Conservation (phyloP, 64 coral and sea anemone species). For the Pocillopora damicornis region DNA sequence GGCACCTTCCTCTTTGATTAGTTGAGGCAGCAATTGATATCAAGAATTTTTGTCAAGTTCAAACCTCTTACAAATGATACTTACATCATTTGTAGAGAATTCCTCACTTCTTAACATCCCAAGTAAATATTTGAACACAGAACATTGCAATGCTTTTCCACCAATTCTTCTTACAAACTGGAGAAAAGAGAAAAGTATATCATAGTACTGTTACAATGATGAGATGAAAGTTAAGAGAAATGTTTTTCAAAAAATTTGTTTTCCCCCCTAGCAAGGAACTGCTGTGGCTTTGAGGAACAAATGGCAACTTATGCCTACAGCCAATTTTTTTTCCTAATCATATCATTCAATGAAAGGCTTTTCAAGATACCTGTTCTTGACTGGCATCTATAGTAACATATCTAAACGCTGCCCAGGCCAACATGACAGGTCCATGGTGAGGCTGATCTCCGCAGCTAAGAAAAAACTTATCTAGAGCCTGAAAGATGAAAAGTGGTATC, state of each 20-base stretch:
- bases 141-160: constrained; percentile 81
- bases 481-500: background rate
- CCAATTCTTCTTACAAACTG: constrained; percentile 87
- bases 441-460: constrained; percentile 74
- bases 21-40: too few species aligned
- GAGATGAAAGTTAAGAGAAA: background rate
- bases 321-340: background rate
- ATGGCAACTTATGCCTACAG: too few species aligned
- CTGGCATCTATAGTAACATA: constrained; percentile 70
- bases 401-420: constrained; percentile 92
- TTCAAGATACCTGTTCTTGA: constrained; percentile 63
- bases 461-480: constrained; percentile 75
- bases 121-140: constrained; percentile 86
- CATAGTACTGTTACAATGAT: background rate
- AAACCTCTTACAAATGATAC: constrained; percentile 8
- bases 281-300: too few species aligned
- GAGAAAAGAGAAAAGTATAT: background rate
- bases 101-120: constrained; percentile 74
- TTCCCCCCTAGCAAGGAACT: too few species aligned
- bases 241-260: too few species aligned
- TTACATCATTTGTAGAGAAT: constrained; percentile 70
- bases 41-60: background rate
- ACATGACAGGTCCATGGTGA: constrained; percentile 94
- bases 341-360: too few species aligned
- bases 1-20: too few species aligned